Evolutionary conservation across 2,113 vertebrate species (phyloP), one percentile per base, ranked within the genome.

Genomic region (Brachirus orientalis): DNA sequence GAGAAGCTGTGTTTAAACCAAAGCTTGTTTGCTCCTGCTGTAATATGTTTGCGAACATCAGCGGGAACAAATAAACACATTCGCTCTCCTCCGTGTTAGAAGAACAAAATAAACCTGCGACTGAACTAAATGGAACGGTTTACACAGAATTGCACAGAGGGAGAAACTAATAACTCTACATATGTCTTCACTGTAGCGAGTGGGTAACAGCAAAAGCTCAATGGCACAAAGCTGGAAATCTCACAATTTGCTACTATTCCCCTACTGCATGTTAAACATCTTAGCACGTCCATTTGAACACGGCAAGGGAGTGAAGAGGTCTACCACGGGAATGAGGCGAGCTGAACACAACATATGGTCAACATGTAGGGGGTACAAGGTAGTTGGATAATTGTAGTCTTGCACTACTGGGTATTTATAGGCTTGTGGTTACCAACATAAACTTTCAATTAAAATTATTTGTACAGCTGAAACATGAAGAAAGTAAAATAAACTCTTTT

Each of bases 241-340:
- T 94, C 94, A 93, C 94, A 94, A 95, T 96, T 94, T 94, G 94
- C 93, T 93, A n/a, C 90, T 94, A 95, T 96, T 95, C 95, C 95
- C 94, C 90, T 86, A 94, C 94, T 94, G 94, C 93, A 93, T 95
- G 94, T 95, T 94, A 66, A 89, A 89, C 85, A 88, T 82, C 77
- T 80, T 77, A 84, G 85, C 77, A 66, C 74, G 75, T 88, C 84
- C 75, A 72, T 84, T 85, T 77, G 78, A 88, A 89, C 83, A 86
- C 57, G 83, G 80, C 74, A 43, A 62, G 72, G 79, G 72, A 69
- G 75, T 59, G 77, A 83, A 66, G 79, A 76, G 84, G 65, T 79
- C 79, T 71, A 72, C 75, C 79, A 48, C 47, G 70, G 88, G 80
- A 89, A 59, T 53, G 76, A 45, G 63, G 56, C 55, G 1, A 80